Evolutionary conservation across 2,797 vertebrate species (phyloP), one percentile per base, ranked within the genome.

Genomic region (Microchirus variegatus): DNA sequence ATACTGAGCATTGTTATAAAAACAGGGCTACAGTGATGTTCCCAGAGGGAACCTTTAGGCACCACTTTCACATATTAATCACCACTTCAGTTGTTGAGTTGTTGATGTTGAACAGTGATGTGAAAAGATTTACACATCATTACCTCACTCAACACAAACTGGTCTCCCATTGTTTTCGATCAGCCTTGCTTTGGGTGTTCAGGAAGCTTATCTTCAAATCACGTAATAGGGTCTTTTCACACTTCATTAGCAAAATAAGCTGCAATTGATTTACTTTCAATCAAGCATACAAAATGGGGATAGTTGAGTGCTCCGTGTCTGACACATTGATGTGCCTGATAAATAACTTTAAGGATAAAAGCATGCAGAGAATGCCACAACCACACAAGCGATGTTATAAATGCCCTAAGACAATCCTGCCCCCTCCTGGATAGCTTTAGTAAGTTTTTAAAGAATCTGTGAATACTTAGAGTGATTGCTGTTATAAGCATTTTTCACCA

Each of bases 221-320:
- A 73, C 81, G 75, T 83, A 86, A 90, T 89, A 64, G 60, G 70
- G 19, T 89, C 86, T 90, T 90, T 91, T 91, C 86, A 84, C 90
- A 91, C 79, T 81, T 88, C 90, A 87, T 90, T 91, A 92, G 77
- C 46, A 59, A 78, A 83, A 80, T 67, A 84, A 42, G 41, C 73
- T 47, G 58, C 55, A 53, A 60, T 41, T 76, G 84, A 89, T 82
- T 86, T 83, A 74, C 76, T 76, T 70, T 73, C 67, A 81, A 66
- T 79, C 49, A 53, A 16, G 44, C 15, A 22, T 58, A 75, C 63
- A 71, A 68, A 73, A 63, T 9, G 43, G 64, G 57, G 46, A 77
- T 14, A 69, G 56, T 46, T 66, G 59, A 70, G 67, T 40, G 59
- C 11, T 41, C 60, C 40, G 40, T 12, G 38, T 9, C 50, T 1